phyloP scores from a whole-genome alignment of 2,888 invertebrate genomes.

The Schrankia costaestrigalis region DNA sequence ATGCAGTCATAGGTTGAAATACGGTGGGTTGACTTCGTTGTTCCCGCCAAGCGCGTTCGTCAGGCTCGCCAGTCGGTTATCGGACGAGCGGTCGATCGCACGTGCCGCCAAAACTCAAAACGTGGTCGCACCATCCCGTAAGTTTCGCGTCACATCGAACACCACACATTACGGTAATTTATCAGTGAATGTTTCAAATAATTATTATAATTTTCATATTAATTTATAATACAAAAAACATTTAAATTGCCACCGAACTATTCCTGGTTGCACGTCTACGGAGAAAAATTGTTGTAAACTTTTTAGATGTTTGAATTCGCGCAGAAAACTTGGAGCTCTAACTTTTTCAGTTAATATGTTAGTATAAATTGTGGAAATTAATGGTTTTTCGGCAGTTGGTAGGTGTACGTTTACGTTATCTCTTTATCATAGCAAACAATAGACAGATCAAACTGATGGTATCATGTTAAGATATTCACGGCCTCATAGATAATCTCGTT shows the following conservation, averaged over 20 bases:
- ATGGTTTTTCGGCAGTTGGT: constrained; percentile 27
- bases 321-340: constrained; percentile 19
- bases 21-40: constrained; percentile 9
- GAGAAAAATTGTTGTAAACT: constrained; percentile 37
- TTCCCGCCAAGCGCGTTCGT: constrained; percentile 16
- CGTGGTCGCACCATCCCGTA: constrained; percentile 51
- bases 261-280: constrained; percentile 23
- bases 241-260: constrained; percentile 28
- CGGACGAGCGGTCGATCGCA: constrained; percentile 48
- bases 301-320: constrained; percentile 28
- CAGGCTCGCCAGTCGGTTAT: constrained; percentile 41
- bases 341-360: constrained; percentile 18
- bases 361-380: constrained; percentile 27
- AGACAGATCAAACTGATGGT: constrained; percentile 42
- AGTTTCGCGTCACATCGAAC: constrained; percentile 64
- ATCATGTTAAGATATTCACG: constrained; percentile 31
- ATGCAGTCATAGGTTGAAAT: constrained; percentile 24
- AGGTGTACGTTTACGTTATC: constrained; percentile 39
- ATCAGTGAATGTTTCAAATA: constrained; percentile 29
- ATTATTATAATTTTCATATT: too few relatives aligned
- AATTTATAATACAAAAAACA: too few relatives aligned
- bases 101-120: constrained; percentile 48
- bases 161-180: constrained; percentile 38
- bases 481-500: constrained; percentile 22
- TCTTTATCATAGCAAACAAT: constrained; percentile 56